Base-by-base conservation (phyloP, 2,113 vertebrate species). In the Coryphaenoides rupestris region DNA sequence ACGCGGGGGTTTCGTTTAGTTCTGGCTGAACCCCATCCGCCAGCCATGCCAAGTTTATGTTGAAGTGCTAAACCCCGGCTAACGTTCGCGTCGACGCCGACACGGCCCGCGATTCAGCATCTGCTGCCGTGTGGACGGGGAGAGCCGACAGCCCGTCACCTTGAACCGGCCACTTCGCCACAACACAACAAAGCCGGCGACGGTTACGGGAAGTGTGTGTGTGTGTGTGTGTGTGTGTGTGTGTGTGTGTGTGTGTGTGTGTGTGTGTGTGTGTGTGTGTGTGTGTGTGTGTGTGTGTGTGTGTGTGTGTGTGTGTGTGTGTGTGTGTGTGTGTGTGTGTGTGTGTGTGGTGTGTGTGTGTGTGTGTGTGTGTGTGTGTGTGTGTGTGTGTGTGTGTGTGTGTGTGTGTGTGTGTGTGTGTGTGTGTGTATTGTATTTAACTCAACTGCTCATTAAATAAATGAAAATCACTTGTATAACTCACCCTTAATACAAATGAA, bases 61-160 rank as follows among this genome's bases (percentile, higher is more conserved):
- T 26, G 24, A 26, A 47, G 12, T 5, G 21, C 7, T 23, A 49
- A 22, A 62, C 16, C 50, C 16, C 50, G 2, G 17, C 61, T 53
- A 26, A 33, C 49, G 7, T 47, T 54, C 5, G 5, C n/a, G 76
- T 26, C 6, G 24, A 26, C 3, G 24, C 24, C 6, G 24, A 26
- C 24, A 26, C 6, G 6, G 24, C 24, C 24, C 6, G 24, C 24
- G 15, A 13, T 67, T 72, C 67, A 55, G 61, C 58, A 76, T 50
- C 57, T 66, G 68, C 68, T 67, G 64, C 67, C 79, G 40, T 73
- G 65, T 61, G 69, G 68, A 70, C 75, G 75, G 10, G 10, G 60
- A 57, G 45, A 75, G 70, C 63, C 70, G 65, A 66, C 65, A 65
- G 75, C 75, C 75, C 73, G 78, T 81, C 79, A 82, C 68, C 76